A percentile compares a stretch with the other conserved stretches of the same genome.
Evolutionary conservation across 1,140 invertebrate species (phyloP).

Genomic region (Heterodera carotae): DNA sequence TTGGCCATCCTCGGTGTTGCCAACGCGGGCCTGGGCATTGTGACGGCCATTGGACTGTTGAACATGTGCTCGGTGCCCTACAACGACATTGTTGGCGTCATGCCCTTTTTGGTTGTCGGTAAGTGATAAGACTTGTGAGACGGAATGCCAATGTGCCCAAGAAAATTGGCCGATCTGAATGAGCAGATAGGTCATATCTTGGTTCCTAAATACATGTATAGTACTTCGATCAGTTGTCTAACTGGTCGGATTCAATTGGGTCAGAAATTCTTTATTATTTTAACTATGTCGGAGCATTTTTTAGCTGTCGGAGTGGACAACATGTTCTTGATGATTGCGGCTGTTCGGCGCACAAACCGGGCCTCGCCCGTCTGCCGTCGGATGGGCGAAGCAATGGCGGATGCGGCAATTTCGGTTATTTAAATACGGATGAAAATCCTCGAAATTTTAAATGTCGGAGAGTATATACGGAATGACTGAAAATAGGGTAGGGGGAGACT

Average conservation of each 20-base stretch:
- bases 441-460: too few relatives aligned
- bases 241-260: too few relatives aligned
- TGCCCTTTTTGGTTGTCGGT: conserved; percentile 65
- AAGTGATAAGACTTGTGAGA: conserved; percentile 36
- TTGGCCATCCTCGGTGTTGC: conserved; percentile 71
- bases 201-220: too few relatives aligned
- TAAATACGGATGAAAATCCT: not conserved
- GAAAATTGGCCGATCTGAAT: too few relatives aligned
- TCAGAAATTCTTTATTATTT: too few relatives aligned
- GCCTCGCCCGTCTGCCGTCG: conserved; percentile 43
- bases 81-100: conserved; percentile 65
- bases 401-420: conserved; percentile 60
- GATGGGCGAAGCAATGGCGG: conserved; percentile 66
- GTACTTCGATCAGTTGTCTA: conserved; percentile 18
- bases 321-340: conserved; percentile 70
- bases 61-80: conserved; percentile 79
- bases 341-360: conserved; percentile 60
- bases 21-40: conserved; percentile 70
- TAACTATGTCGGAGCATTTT: conserved; percentile 12
- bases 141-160: too few relatives aligned
- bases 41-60: conserved; percentile 84
- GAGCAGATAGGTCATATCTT: too few relatives aligned
- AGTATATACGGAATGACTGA: too few relatives aligned
- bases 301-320: conserved; percentile 69
- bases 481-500: too few relatives aligned